Base-by-base conservation (phyloP, 2,797 vertebrate genomes). In the Mallotus villosus region DNA sequence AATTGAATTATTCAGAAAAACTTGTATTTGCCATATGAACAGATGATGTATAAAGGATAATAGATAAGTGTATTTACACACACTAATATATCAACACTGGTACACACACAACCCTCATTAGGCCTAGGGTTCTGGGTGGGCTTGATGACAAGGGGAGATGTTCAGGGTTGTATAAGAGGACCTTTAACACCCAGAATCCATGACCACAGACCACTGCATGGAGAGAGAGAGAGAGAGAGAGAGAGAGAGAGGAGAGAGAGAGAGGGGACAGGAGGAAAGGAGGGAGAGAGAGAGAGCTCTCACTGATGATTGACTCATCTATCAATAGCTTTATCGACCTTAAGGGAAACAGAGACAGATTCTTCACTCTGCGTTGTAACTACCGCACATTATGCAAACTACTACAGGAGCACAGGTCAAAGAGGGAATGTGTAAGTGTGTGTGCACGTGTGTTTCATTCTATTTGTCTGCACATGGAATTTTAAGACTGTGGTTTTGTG, bases 301-400 rank as follows among this genome's bases (percentile, higher is more conserved):
- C 65, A 68, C 37, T 63, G 57, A 25, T 25, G 78, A 81, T 76
- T 78, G 77, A 81, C 81, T 84, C 75, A 78, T 75, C 73, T 71
- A 77, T 67, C 80, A 77, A 66, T 64, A 70, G 53, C 67, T 73
- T 64, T 77, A 77, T 77, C 72, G 72, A 82, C 70, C 82, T 82
- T 78, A 58, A 72, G 68, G 65, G 77, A 69, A 71, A 76, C 27
- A 58, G 71, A 55, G 25, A 84, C 84, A 75, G 78, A 69, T 74
- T 9, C 34, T 60, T 58, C 16, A 58, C 76, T 63, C 68, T 22
- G 9, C 32, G 37, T 53, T 62, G 75, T 72, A 80, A 85, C 84
- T 87, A 70, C 73, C 67, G 16, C 66, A 63, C 73, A 76, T 81
- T 76, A 79, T 74, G 75, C 61, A 72, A 74, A 81, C 49, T 11